Conservation (phyloP, 2,797 vertebrate species). For the Serranus cabrilla region DNA sequence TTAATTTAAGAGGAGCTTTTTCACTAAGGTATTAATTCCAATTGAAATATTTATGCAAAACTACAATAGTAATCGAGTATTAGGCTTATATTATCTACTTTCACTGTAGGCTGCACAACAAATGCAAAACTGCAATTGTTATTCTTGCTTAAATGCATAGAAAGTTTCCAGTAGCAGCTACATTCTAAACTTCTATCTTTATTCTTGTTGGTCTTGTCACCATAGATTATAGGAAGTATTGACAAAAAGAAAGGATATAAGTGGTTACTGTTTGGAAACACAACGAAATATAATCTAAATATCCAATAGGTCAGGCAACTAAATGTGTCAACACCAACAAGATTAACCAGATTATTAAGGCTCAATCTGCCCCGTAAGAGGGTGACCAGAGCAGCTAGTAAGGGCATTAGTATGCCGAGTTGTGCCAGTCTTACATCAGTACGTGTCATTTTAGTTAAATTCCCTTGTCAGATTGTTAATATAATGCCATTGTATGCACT, state of each 20-base stretch:
- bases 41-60: neutral
- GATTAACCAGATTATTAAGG: neutral
- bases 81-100: neutral
- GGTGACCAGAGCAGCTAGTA: neutral
- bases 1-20: too few relatives aligned
- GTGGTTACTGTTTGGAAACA: neutral
- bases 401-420: neutral
- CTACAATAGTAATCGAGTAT: neutral
- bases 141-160: neutral
- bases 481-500: neutral
- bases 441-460: slow-evolving; percentile 2
- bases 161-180: neutral
- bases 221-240: neutral
- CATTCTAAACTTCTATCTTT: neutral
- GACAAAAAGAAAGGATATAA: neutral
- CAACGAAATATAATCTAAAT: neutral
- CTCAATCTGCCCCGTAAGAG: neutral
- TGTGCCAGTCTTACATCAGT: slow-evolving; percentile 1
- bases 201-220: neutral
- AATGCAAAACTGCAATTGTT: neutral
- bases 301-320: neutral
- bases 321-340: neutral
- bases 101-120: neutral
- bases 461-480: neutral
- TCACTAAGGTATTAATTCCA: neutral